phyloP scores from a whole-genome alignment of 2,888 invertebrate genomes.

The Plutella xylostella region DNA sequence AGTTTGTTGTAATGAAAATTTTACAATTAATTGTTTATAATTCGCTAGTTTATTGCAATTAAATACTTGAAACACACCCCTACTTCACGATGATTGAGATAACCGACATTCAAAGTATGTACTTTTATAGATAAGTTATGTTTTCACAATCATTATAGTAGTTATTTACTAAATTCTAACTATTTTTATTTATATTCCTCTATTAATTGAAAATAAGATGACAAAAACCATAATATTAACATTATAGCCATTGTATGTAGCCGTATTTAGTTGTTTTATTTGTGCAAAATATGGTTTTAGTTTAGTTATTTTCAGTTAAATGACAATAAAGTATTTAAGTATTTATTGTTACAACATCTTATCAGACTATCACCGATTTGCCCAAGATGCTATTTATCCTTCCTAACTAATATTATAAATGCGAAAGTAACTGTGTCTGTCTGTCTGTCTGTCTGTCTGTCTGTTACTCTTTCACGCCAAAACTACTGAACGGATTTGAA shows the following conservation, averaged over 20 bases:
- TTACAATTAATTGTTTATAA: constrained; percentile 28
- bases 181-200: background rate
- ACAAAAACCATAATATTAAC: background rate
- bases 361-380: too few relatives aligned
- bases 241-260: background rate
- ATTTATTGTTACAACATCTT: too few relatives aligned
- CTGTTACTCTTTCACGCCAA: too few relatives aligned
- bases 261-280: background rate
- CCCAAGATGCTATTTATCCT: too few relatives aligned
- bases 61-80: constrained; percentile 18
- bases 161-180: too few relatives aligned
- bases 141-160: background rate
- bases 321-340: too few relatives aligned
- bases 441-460: too few relatives aligned
- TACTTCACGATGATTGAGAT: constrained; percentile 80
- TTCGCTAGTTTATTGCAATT: constrained; percentile 15
- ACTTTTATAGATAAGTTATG: constrained; percentile 15
- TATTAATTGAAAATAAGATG: background rate
- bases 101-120: constrained; percentile 86
- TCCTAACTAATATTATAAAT: too few relatives aligned
- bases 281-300: background rate
- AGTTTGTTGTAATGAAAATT: constrained; percentile 37
- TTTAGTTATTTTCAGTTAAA: too few relatives aligned
- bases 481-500: too few relatives aligned
- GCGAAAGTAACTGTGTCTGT: too few relatives aligned